These are phyloP conservation scores for Sturnira hondurensis DNA, from an alignment of 2,113 vertebrate species.

Conservation along the genomic window DNA sequence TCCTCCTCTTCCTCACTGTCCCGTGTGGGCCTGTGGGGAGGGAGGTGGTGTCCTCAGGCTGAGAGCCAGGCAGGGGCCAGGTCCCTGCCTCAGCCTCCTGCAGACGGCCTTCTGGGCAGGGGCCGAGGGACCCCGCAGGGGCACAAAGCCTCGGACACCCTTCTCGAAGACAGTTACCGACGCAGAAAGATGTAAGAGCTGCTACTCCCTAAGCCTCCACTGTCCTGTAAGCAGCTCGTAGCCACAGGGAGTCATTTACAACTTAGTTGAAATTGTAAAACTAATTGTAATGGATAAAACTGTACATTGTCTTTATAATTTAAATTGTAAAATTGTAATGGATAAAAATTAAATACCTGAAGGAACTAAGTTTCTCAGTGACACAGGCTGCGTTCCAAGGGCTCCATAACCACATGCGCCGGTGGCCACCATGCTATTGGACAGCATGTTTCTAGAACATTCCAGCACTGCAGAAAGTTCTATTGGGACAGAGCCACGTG, in stretches of 20 bases:
- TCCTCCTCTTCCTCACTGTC: conserved; percentile 97
- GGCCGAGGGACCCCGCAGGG: too few species aligned
- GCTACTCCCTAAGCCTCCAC: too few species aligned
- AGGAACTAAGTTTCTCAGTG: rapidly evolving
- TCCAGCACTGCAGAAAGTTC: background rate
- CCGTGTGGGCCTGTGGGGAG: conserved; percentile 82
- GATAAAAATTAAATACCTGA: background rate
- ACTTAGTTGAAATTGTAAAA: background rate
- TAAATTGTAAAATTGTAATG: background rate
- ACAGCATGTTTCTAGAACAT: background rate
- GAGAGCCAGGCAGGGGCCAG: too few species aligned
- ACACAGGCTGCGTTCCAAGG: rapidly evolving
- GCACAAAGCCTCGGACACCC: background rate
- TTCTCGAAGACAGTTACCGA: background rate
- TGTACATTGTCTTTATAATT: too few species aligned
- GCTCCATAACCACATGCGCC: background rate
- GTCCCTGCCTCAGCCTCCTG: too few species aligned
- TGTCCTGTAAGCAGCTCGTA: background rate
- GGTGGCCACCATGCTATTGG: background rate
- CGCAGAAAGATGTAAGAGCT: background rate
- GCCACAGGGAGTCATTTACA: background rate
- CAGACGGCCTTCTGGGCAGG: background rate
- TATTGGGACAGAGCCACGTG: too few species aligned
- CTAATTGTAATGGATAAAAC: too few species aligned
- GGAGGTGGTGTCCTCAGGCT: rapidly evolving